Conservation (phyloP, 2,888 invertebrate species). For the Gisinianus flammeolus region DNA sequence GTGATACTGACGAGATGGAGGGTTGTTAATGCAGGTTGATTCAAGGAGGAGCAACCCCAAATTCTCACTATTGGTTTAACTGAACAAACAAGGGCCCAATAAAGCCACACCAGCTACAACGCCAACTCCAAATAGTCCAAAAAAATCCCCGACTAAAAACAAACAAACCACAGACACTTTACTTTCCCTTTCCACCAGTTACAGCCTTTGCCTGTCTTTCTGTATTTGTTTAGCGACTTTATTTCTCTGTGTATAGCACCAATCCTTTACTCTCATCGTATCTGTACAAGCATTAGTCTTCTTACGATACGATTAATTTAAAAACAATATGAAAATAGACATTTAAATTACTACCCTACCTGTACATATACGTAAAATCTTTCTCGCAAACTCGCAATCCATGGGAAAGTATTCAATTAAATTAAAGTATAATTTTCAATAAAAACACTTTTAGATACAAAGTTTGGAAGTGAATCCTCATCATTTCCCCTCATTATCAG, state of each 20-base stretch:
- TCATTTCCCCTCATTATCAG: too few relatives aligned
- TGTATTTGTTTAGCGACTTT: neutral
- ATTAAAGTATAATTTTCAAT: too few relatives aligned
- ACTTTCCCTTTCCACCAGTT: constrained; percentile 8
- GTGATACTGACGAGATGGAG: constrained; percentile 1
- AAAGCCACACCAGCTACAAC: constrained; percentile 33
- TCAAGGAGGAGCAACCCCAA: constrained; percentile 49
- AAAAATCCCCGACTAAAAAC: constrained; percentile 35
- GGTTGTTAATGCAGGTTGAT: constrained; percentile 9
- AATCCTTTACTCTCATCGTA: neutral
- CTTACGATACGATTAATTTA: too few relatives aligned
- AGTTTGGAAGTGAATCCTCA: too few relatives aligned
- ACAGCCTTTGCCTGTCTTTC: neutral
- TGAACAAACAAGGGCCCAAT: constrained; percentile 58
- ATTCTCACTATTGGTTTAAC: constrained; percentile 57
- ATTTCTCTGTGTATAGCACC: neutral
- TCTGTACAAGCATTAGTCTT: neutral
- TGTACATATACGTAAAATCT: too few relatives aligned
- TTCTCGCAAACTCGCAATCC: too few relatives aligned
- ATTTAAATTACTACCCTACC: too few relatives aligned
- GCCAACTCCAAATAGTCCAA: constrained; percentile 26
- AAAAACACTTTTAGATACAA: too few relatives aligned
- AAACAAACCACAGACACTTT: constrained; percentile 18
- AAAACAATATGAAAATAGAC: too few relatives aligned
- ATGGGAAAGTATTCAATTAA: too few relatives aligned